Evolutionary conservation across 2,113 vertebrate species (phyloP).

Genomic region (Oophaga pumilio): DNA sequence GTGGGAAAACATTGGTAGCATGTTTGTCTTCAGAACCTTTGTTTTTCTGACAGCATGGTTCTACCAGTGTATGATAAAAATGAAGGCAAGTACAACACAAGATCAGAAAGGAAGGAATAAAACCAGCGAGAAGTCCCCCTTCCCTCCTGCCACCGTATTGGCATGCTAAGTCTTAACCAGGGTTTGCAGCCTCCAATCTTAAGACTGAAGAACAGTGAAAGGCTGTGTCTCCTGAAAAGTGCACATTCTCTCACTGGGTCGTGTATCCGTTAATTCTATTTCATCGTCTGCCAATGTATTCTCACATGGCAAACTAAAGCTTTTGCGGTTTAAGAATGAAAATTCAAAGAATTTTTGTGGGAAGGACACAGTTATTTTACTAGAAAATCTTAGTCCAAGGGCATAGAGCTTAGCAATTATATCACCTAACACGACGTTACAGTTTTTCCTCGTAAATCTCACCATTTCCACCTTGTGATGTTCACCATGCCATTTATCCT

Average conservation of each 20-base stretch:
- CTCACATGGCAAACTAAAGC: slow-evolving; percentile 32
- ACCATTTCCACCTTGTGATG: background rate
- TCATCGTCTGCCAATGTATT: slow-evolving; percentile 44
- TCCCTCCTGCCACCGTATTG: background rate
- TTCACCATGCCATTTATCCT: background rate
- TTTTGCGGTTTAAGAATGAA: slow-evolving; percentile 25
- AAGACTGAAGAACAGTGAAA: background rate
- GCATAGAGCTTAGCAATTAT: background rate
- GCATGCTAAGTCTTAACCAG: slow-evolving; percentile 29
- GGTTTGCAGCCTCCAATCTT: slow-evolving; percentile 9
- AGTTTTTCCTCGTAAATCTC: background rate
- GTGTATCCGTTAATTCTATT: slow-evolving; percentile 34
- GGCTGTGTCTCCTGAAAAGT: background rate
- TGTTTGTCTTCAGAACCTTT: slow-evolving; percentile 5
- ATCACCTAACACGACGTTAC: background rate
- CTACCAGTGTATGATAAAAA: slow-evolving; percentile 9
- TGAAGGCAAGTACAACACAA: background rate
- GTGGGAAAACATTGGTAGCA: background rate
- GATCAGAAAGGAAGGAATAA: slow-evolving; percentile 12
- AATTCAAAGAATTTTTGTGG: slow-evolving; percentile 1
- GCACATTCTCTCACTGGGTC: slow-evolving; percentile 10
- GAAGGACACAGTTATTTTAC: background rate
- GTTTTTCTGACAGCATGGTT: slow-evolving; percentile 19
- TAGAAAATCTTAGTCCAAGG: background rate
- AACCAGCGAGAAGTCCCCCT: slow-evolving; percentile 7